Conservation (phyloP, 2,113 vertebrate genomes). For the Aphelocoma coerulescens region DNA sequence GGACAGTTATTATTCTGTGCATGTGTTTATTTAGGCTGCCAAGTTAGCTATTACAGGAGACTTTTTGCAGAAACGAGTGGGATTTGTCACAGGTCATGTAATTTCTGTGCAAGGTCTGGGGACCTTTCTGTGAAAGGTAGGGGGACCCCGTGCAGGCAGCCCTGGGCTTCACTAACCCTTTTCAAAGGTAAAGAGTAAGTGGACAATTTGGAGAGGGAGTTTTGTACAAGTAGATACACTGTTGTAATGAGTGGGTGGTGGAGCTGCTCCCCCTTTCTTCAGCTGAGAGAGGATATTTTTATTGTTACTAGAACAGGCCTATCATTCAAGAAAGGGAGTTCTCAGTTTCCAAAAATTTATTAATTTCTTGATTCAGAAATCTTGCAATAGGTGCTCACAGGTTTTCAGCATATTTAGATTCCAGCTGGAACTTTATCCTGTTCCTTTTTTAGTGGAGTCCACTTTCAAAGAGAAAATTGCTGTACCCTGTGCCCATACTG, state of each 20-base stretch:
- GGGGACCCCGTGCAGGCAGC: neutral
- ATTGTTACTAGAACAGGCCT: neutral
- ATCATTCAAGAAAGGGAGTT: neutral
- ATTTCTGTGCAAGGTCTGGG: neutral
- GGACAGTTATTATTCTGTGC: neutral
- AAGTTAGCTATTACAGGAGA: neutral
- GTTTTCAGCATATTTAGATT: neutral
- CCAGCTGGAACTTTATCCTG: neutral
- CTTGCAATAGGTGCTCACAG: neutral
- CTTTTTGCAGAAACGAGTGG: neutral
- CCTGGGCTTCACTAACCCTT: neutral
- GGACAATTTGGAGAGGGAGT: neutral
- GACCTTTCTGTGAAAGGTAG: neutral
- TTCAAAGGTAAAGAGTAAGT: neutral
- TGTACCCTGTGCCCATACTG: neutral
- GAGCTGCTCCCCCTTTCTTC: neutral
- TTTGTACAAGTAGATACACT: neutral
- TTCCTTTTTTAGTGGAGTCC: neutral
- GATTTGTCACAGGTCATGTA: neutral
- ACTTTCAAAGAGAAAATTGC: neutral
- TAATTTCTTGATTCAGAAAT: neutral
- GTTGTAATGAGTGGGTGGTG: neutral
- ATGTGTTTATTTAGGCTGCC: neutral
- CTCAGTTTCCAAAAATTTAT: neutral
- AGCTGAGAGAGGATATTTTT: neutral